These are phyloP conservation scores for Pemphredon lugubris DNA, from an alignment of 2,888 invertebrate species.

Conservation along the genomic window DNA sequence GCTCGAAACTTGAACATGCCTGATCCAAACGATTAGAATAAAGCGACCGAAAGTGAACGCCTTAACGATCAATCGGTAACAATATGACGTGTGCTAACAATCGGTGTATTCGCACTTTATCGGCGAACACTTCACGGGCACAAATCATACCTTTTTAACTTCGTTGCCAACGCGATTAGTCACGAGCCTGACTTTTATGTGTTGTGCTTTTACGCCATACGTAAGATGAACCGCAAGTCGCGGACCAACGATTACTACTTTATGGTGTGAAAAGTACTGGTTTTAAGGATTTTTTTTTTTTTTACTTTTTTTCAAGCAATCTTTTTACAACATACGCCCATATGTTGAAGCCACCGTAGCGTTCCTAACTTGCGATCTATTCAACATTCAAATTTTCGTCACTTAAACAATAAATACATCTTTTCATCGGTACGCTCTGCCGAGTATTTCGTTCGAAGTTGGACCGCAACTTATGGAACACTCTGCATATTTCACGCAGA, in stretches of 20 bases:
- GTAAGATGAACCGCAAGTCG: neutral
- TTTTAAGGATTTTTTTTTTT: too few relatives aligned
- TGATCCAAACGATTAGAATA: slow-evolving; percentile 1
- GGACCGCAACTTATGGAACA: slow-evolving; percentile 13
- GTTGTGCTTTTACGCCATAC: neutral
- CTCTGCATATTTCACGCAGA: slow-evolving; percentile 9
- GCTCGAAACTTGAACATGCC: too few relatives aligned
- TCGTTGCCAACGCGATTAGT: slow-evolving; percentile 18
- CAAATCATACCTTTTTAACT: slow-evolving; percentile 5
- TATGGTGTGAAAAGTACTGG: too few relatives aligned
- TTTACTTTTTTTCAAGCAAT: too few relatives aligned
- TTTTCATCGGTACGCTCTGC: too few relatives aligned
- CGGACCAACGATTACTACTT: neutral
- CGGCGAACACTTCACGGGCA: neutral
- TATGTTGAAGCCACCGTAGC: too few relatives aligned
- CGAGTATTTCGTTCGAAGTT: too few relatives aligned
- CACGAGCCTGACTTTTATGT: slow-evolving; percentile 16
- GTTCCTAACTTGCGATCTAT: too few relatives aligned
- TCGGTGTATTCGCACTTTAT: neutral
- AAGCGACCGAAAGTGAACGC: slow-evolving; percentile 29
- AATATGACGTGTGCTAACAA: neutral
- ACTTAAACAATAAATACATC: too few relatives aligned
- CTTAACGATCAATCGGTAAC: slow-evolving; percentile 15
- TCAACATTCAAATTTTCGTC: too few relatives aligned
- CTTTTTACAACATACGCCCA: too few relatives aligned